Conservation (phyloP, 2,113 vertebrate genomes). For the Serilophus lunatus region DNA sequence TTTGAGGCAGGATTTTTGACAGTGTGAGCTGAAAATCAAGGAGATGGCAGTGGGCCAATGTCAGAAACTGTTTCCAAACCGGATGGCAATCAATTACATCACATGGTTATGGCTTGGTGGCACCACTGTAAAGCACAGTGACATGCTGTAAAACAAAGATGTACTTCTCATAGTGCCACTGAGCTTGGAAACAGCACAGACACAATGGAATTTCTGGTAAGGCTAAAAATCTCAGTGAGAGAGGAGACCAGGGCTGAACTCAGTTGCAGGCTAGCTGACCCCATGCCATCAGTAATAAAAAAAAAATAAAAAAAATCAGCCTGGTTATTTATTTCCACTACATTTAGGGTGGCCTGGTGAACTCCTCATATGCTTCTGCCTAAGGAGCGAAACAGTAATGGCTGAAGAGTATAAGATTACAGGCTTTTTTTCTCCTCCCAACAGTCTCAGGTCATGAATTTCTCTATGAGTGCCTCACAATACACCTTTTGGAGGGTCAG, state of each 20-base stretch:
- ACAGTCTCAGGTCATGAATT: not conserved
- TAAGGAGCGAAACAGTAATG: not conserved
- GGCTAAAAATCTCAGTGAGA: not conserved
- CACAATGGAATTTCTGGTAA: not conserved
- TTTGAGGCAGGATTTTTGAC: not conserved
- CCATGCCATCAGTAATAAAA: not conserved
- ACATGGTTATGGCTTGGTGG: not conserved
- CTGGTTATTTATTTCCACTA: not conserved
- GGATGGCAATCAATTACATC: not conserved
- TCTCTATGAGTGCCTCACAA: not conserved
- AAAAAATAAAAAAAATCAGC: not conserved
- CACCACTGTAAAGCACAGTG: not conserved
- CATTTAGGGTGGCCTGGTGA: not conserved
- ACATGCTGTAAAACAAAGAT: not conserved
- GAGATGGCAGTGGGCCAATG: not conserved
- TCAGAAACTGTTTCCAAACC: not conserved
- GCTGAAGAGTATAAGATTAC: not conserved
- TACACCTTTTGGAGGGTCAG: not conserved
- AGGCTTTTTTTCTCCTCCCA: not conserved
- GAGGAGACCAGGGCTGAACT: not conserved
- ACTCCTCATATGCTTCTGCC: not conserved
- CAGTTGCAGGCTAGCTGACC: not conserved
- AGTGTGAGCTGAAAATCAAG: not conserved
- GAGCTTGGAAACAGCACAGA: not conserved
- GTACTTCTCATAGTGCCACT: not conserved